Conservation (phyloP, 2,113 vertebrate species). For the Stegastes partitus region DNA sequence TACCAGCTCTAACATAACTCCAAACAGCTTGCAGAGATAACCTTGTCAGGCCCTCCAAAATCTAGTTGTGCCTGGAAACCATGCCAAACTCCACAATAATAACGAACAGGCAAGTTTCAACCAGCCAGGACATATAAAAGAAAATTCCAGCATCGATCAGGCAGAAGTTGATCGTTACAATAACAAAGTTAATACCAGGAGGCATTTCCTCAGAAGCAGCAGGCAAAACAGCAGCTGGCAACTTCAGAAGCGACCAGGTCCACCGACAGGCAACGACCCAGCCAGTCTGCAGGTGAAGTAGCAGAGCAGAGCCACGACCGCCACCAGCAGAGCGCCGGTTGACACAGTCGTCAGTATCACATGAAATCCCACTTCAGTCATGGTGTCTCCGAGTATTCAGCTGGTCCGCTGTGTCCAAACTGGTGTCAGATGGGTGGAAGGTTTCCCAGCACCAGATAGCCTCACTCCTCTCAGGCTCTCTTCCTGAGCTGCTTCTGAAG, state of each 20-base stretch:
- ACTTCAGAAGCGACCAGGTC: slow-evolving; percentile 77
- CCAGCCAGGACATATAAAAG: not conserved
- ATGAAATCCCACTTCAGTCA: slow-evolving; percentile 60
- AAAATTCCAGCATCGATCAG: not conserved
- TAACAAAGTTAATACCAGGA: not conserved
- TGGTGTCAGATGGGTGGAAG: not conserved
- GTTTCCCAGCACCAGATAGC: not conserved
- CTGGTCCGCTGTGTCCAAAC: slow-evolving; percentile 7
- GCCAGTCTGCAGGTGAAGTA: slow-evolving; percentile 85
- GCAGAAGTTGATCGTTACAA: not conserved
- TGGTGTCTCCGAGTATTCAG: slow-evolving; percentile 20
- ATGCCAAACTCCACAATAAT: not conserved
- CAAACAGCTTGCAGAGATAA: not conserved
- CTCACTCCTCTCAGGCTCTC: not conserved
- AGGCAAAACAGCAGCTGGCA: not conserved
- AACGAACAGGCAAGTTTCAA: not conserved
- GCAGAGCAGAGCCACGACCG: slow-evolving; percentile 79
- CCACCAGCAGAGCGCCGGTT: slow-evolving; percentile 64
- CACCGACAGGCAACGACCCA: slow-evolving; percentile 70
- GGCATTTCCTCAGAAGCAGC: not conserved
- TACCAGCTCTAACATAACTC: not conserved
- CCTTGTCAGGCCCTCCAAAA: not conserved
- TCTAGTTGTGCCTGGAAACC: not conserved
- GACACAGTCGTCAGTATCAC: slow-evolving; percentile 70
- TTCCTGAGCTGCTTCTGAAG: slow-evolving; percentile 16